Evolutionary conservation across 2,113 vertebrate species (phyloP).

Genomic region (Clarias batrachus): DNA sequence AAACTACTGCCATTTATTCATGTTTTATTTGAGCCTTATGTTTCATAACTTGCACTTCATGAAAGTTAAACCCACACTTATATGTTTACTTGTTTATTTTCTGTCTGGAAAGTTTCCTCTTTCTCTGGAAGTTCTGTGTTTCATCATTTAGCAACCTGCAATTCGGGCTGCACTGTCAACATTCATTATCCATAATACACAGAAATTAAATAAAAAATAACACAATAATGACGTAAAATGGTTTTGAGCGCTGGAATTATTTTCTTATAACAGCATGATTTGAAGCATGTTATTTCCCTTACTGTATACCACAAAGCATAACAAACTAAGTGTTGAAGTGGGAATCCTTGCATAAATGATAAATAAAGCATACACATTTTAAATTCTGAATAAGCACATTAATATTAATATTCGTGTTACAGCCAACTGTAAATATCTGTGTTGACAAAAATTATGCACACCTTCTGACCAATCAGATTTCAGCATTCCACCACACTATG

Average conservation of each 20-base stretch:
- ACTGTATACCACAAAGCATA: not conserved
- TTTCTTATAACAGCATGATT: not conserved
- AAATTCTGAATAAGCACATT: not conserved
- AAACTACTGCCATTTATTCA: too few relatives aligned
- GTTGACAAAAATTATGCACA: not conserved
- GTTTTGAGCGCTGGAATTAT: not conserved
- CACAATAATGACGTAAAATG: not conserved
- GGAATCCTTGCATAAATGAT: too few relatives aligned
- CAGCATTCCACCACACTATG: not conserved
- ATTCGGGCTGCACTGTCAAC: not conserved
- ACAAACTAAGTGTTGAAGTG: too few relatives aligned
- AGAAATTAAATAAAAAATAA: not conserved
- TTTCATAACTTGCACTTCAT: not conserved
- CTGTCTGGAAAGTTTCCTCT: not conserved
- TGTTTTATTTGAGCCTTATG: too few relatives aligned
- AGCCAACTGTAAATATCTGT: not conserved
- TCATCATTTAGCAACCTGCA: not conserved
- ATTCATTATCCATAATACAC: slow-evolving; percentile 2
- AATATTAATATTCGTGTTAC: not conserved
- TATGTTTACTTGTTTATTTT: not conserved
- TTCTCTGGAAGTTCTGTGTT: not conserved
- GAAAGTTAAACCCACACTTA: not conserved
- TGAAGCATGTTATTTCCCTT: not conserved
- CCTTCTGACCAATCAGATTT: not conserved
- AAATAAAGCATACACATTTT: not conserved